A percentile compares a stretch with the other conserved stretches of the same genome.
Conservation (phyloP, 2,888 invertebrate species). For the Pachydiplax longipennis region DNA sequence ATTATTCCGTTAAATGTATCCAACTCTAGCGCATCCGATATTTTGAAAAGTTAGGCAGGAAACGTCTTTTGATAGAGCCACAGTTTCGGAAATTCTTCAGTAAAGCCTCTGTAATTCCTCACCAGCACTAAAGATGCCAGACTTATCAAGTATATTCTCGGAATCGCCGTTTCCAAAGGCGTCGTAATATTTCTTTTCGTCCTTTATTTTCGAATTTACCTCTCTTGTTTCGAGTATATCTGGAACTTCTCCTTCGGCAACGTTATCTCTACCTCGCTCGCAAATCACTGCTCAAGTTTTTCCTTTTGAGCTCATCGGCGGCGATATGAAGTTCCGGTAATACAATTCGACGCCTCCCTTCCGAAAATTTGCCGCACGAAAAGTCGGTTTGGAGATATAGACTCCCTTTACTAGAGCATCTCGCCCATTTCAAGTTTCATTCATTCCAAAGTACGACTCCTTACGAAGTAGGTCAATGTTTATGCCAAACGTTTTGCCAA, state of each 20-base stretch:
- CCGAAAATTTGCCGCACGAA: background rate
- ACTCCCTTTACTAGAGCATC: background rate
- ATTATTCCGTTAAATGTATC: too few species aligned
- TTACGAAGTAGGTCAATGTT: background rate
- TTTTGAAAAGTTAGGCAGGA: too few species aligned
- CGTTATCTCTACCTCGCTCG: background rate
- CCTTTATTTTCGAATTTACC: background rate
- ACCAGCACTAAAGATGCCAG: background rate
- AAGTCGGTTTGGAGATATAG: background rate
- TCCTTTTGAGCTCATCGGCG: background rate
- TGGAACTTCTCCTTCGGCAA: background rate
- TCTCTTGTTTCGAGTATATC: background rate
- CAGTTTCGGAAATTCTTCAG: too few species aligned
- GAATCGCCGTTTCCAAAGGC: background rate
- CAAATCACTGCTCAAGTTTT: background rate
- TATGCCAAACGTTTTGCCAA: background rate
- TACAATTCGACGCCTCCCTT: background rate
- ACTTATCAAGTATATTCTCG: background rate
- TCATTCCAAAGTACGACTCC: background rate
- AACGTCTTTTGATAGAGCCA: too few species aligned
- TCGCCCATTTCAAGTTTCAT: background rate
- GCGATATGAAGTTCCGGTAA: background rate
- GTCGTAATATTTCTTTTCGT: background rate
- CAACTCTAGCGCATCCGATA: too few species aligned
- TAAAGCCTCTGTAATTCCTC: too few species aligned